Conservation (phyloP, 2,113 vertebrate genomes). For the Calyptommatus sinebrachiatus region DNA sequence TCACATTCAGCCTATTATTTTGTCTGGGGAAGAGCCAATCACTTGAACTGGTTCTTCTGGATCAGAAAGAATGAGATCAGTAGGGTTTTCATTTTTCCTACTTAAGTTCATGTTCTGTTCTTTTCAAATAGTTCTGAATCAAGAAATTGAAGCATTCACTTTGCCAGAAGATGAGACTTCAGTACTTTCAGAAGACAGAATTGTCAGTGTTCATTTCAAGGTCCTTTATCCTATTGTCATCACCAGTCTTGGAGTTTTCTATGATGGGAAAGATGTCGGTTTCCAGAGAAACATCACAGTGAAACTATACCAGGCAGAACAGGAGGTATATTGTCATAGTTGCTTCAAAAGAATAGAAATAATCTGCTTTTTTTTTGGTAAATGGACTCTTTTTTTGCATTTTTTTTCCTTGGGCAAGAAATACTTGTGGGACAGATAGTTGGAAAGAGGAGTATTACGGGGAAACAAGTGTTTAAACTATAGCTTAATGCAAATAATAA, state of each 20-base stretch:
- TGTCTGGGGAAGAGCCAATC: too few species aligned
- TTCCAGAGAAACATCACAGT: conserved; percentile 91
- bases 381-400: neutral
- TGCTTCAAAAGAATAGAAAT: conserved; percentile 7
- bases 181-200: conserved; percentile 76
- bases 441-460: neutral
- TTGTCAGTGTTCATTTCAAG: conserved; percentile 89
- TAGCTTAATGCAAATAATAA: too few species aligned
- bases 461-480: too few species aligned
- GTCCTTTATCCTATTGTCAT: conserved; percentile 94
- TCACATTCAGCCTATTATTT: too few species aligned
- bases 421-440: too few species aligned
- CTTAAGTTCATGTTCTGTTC: neutral
- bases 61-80: too few species aligned
- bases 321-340: conserved; percentile 79
- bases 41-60: too few species aligned
- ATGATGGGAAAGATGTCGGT: conserved; percentile 68
- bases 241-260: conserved; percentile 90
- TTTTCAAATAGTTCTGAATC: conserved; percentile 71
- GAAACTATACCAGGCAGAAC: conserved; percentile 90
- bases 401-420: too few species aligned
- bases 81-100: neutral
- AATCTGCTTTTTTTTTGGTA: neutral
- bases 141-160: conserved; percentile 84
- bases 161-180: conserved; percentile 73